phyloP scores from a whole-genome alignment of 1,140 invertebrate genomes.

The Leptopilina boulardi region DNA sequence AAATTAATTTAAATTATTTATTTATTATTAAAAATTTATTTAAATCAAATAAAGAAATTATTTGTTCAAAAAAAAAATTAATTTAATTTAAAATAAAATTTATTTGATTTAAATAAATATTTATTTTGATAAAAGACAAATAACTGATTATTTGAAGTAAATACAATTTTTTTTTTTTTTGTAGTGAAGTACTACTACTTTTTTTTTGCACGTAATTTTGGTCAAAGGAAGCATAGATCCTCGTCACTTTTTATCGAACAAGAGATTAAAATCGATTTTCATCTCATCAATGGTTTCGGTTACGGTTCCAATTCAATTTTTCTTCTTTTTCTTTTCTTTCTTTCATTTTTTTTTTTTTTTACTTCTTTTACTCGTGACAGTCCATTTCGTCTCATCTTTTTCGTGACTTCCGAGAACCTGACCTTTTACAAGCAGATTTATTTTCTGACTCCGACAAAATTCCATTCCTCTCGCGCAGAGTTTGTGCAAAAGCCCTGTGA shows the following conservation, averaged over 20 bases:
- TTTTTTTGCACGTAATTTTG: background rate
- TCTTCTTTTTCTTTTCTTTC: background rate
- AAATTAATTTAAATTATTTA: background rate
- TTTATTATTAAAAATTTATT: background rate
- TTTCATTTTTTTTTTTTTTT: background rate
- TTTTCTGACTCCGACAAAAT: background rate
- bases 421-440: slow-evolving; percentile 31
- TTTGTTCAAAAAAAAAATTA: no score
- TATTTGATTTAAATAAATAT: no score
- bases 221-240: background rate
- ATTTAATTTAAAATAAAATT: no score
- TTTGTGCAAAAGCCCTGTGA: background rate
- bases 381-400: slow-evolving; percentile 18
- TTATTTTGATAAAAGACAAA: no score
- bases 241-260: background rate
- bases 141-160: no score
- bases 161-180: no score
- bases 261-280: slow-evolving; percentile 29
- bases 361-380: background rate
- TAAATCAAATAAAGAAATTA: no score
- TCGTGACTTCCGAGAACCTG: slow-evolving; percentile 21
- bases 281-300: background rate
- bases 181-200: no score
- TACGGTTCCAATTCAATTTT: slow-evolving; percentile 6
- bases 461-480: background rate